A percentile compares a stretch with the other conserved stretches of the same genome.
These are phyloP conservation scores for Pachypsylla venusta DNA, from an alignment of 1,140 invertebrate genomes.

Conservation along the genomic window DNA sequence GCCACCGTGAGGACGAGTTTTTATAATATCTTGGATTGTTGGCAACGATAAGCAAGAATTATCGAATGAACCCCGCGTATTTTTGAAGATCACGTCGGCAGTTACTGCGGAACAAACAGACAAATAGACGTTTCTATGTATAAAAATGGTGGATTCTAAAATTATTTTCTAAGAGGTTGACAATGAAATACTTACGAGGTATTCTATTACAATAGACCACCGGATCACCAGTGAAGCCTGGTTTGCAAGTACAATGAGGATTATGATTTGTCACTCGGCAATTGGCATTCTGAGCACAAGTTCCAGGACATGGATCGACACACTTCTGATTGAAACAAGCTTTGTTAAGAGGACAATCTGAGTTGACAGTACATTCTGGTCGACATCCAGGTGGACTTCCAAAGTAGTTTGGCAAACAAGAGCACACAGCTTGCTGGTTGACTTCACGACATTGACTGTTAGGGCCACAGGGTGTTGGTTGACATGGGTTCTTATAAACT, in stretches of 20 bases:
- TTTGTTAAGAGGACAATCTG: constrained; percentile 49
- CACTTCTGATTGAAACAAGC: constrained; percentile 54
- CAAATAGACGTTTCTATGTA: no score
- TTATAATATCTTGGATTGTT: no score
- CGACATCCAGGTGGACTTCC: constrained; percentile 61
- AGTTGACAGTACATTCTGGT: constrained; percentile 54
- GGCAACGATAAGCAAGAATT: no score
- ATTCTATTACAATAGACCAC: constrained; percentile 40
- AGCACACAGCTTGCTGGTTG: constrained; percentile 47
- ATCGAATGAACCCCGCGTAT: no score
- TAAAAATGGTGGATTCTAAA: no score
- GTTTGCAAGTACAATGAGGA: constrained; percentile 49
- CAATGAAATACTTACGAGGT: constrained; percentile 21
- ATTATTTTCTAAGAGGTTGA: not conserved
- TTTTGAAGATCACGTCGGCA: no score
- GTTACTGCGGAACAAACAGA: no score
- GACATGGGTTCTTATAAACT: constrained; percentile 39
- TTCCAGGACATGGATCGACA: constrained; percentile 53
- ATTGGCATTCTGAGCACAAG: constrained; percentile 52
- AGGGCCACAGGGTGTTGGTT: constrained; percentile 51
- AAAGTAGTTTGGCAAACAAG: constrained; percentile 50
- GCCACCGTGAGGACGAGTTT: no score
- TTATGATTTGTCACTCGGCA: constrained; percentile 57
- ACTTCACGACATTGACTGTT: constrained; percentile 55
- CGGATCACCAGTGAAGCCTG: constrained; percentile 54